Evolutionary conservation across 2,113 vertebrate species (phyloP).

Genomic region (Sphaerodactylus townsendi): DNA sequence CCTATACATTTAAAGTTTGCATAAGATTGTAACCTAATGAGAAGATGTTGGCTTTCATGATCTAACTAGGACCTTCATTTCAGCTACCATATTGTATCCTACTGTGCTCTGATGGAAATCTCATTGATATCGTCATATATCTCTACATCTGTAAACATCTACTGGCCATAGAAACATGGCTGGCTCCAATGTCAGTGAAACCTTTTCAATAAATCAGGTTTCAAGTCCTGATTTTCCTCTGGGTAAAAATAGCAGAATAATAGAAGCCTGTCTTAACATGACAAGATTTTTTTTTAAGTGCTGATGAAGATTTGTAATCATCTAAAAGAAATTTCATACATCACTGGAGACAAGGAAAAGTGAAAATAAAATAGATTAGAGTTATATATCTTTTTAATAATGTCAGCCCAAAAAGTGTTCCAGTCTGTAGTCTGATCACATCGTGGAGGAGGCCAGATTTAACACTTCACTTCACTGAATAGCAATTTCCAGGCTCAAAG

Average conservation of each 20-base stretch:
- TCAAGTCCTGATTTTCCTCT: constrained; percentile 24
- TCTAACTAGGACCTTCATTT: not conserved
- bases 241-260: constrained; percentile 34
- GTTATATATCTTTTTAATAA: constrained; percentile 64
- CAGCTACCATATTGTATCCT: not conserved
- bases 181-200: constrained; percentile 28
- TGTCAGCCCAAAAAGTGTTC: constrained; percentile 56
- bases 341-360: constrained; percentile 64
- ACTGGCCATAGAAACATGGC: not conserved
- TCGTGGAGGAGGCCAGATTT: constrained; percentile 63
- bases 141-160: not conserved
- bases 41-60: not conserved
- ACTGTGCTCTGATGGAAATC: not conserved
- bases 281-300: constrained; percentile 29
- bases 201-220: constrained; percentile 32
- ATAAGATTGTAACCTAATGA: not conserved
- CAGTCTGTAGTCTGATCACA: constrained; percentile 53
- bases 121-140: not conserved
- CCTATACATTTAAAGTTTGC: not conserved
- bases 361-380: constrained; percentile 58
- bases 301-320: constrained; percentile 62
- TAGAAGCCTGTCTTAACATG: constrained; percentile 6
- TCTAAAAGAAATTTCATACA: constrained; percentile 69
- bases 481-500: constrained; percentile 60
- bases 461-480: constrained; percentile 71